Percentiles rank a stretch among this genome's conserved stretches.
Evolutionary conservation across 2,113 vertebrate genomes (phyloP).

Genomic region (Vidua macroura): DNA sequence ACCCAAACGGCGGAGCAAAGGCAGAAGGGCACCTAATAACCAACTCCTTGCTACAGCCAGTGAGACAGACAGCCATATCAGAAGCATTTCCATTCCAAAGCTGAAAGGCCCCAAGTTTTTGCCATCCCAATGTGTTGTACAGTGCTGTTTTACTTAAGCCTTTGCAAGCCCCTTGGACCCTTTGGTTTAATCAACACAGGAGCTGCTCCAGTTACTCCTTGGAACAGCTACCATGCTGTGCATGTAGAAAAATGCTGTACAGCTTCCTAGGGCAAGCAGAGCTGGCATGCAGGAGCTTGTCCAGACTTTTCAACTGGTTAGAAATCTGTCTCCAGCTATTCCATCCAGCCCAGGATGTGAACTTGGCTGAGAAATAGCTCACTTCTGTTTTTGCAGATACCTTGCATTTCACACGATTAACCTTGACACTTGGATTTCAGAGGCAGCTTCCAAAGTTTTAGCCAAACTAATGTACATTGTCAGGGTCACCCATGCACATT

Average conservation of each 20-base stretch:
- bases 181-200: background rate
- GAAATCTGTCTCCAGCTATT: background rate
- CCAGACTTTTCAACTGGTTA: background rate
- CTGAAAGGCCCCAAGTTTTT: background rate
- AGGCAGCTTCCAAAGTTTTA: slow-evolving; percentile 59
- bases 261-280: background rate
- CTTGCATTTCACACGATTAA: background rate
- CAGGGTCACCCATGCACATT: slow-evolving; percentile 43
- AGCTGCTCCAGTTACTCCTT: background rate
- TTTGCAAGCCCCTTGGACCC: background rate
- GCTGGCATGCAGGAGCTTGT: background rate
- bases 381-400: background rate
- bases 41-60: fast-evolving
- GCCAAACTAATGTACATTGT: slow-evolving; percentile 47
- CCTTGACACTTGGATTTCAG: slow-evolving; percentile 56
- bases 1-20: background rate
- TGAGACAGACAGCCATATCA: background rate
- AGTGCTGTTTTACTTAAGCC: background rate
- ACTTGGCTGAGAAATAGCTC: background rate
- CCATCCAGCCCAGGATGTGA: background rate
- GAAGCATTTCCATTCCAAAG: background rate
- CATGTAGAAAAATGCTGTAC: background rate
- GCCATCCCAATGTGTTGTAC: fast-evolving
- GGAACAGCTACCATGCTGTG: background rate
- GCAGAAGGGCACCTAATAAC: background rate